phyloP scores from a whole-genome alignment of 2,113 vertebrate species.

The Sceloporus tristichus region DNA sequence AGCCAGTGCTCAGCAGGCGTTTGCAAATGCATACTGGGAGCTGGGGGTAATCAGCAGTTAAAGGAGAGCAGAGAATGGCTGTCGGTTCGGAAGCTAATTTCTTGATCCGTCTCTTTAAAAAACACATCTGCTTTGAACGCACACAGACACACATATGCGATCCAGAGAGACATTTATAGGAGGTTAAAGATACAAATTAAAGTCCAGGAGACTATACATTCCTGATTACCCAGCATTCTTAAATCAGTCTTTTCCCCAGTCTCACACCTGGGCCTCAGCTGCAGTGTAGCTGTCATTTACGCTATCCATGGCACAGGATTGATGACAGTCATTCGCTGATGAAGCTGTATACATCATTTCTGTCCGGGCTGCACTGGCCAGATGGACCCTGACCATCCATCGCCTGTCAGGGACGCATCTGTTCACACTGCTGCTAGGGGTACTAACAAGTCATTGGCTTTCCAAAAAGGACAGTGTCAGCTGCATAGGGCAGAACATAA shows the following conservation, averaged over 20 bases:
- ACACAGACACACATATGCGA: constrained; percentile 25
- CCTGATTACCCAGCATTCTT: constrained; percentile 96
- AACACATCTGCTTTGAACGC: constrained; percentile 73
- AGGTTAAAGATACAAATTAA: constrained; percentile 91
- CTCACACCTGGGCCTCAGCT: constrained; percentile 96
- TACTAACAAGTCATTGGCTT: constrained; percentile 99
- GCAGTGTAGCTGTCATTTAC: constrained; percentile 93
- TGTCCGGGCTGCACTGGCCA: constrained; percentile 99
- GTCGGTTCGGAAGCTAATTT: constrained; percentile 80
- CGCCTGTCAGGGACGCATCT: constrained; percentile 99
- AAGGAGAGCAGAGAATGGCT: constrained; percentile 72
- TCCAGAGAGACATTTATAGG: constrained; percentile 88
- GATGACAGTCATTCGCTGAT: constrained; percentile 99
- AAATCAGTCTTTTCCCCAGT: constrained; percentile 86
- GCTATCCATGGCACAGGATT: constrained; percentile 93
- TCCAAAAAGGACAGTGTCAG: constrained; percentile 93
- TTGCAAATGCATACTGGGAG: constrained; percentile 75
- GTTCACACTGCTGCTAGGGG: constrained; percentile 97
- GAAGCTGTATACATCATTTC: constrained; percentile 99
- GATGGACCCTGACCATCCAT: constrained; percentile 99
- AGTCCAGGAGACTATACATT: constrained; percentile 83
- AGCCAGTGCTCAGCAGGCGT: constrained; percentile 73
- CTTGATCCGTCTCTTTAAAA: constrained; percentile 76
- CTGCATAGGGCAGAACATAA: constrained; percentile 81
- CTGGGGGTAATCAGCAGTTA: constrained; percentile 74